These are phyloP conservation scores for Palythoa heliodiscus DNA, from an alignment of 92 coral and sea anemone genomes.

Conservation along the genomic window DNA sequence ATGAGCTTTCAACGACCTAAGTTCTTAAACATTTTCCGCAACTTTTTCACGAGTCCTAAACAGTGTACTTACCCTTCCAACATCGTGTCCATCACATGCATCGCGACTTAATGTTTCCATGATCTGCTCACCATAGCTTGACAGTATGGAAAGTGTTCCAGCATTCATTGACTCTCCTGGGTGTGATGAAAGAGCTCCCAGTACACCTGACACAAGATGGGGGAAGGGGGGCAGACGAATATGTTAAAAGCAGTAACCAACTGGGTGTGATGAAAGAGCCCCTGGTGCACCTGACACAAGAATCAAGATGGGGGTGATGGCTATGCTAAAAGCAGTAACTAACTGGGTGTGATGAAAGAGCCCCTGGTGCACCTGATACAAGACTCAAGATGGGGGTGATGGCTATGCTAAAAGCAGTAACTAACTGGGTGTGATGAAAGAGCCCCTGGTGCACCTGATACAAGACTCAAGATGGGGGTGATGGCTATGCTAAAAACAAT, in stretches of 20 bases:
- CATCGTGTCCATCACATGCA: conserved; percentile 98
- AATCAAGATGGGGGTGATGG: background rate
- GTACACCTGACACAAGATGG: conserved; percentile 57
- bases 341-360: background rate
- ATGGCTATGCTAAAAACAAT: background rate
- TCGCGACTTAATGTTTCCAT: conserved; percentile 97
- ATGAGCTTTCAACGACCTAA: too few species aligned
- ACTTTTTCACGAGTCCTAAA: background rate
- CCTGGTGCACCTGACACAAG: background rate
- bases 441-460: background rate
- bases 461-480: background rate
- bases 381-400: background rate
- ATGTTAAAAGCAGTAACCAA: background rate
- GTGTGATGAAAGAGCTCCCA: conserved; percentile 70
- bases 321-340: background rate
- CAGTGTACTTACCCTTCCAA: conserved; percentile 73
- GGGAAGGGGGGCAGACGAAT: background rate
- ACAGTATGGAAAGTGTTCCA: conserved; percentile 77
- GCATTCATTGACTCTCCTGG: conserved; percentile 87
- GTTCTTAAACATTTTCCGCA: too few species aligned
- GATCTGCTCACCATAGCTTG: conserved; percentile 95
- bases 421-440: background rate
- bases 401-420: background rate
- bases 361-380: background rate
- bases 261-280: background rate